phyloP scores from a whole-genome alignment of 2,113 vertebrate genomes.

The Bubo blakistoni region DNA sequence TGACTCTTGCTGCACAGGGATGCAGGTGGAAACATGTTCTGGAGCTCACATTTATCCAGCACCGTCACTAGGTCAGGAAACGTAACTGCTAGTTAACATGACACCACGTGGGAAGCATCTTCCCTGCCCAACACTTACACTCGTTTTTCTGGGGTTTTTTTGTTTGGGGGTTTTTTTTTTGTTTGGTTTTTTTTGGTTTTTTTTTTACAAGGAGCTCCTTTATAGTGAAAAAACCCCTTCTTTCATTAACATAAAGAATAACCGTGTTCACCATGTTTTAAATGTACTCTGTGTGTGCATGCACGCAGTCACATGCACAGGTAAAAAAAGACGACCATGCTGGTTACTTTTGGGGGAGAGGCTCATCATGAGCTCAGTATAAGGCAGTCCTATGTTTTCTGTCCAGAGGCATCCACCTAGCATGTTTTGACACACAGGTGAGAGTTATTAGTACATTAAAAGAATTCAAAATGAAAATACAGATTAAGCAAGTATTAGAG shows the following conservation, averaged over 20 bases:
- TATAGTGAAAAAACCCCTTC: not conserved
- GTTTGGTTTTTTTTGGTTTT: too few species aligned
- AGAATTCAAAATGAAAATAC: not conserved
- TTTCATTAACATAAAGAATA: not conserved
- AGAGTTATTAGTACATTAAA: not conserved
- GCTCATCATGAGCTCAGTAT: fast-evolving
- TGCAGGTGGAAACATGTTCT: not conserved
- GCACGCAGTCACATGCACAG: fast-evolving
- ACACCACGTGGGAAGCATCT: not conserved
- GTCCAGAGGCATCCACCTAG: not conserved
- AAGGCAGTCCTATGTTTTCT: not conserved
- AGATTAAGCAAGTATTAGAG: not conserved
- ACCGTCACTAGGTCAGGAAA: not conserved
- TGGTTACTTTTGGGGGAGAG: not conserved
- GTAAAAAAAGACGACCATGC: not conserved
- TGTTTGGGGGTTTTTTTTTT: not conserved
- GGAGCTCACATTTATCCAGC: not conserved
- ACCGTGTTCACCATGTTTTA: not conserved
- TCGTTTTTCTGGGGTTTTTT: not conserved
- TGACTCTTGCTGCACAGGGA: not conserved
- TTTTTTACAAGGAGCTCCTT: not conserved
- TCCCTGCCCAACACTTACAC: not conserved
- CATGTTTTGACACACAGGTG: not conserved
- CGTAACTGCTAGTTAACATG: not conserved
- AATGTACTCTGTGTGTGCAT: not conserved